These are phyloP conservation scores for Euzophera pinguis DNA, from an alignment of 2,888 invertebrate species.

Conservation along the genomic window DNA sequence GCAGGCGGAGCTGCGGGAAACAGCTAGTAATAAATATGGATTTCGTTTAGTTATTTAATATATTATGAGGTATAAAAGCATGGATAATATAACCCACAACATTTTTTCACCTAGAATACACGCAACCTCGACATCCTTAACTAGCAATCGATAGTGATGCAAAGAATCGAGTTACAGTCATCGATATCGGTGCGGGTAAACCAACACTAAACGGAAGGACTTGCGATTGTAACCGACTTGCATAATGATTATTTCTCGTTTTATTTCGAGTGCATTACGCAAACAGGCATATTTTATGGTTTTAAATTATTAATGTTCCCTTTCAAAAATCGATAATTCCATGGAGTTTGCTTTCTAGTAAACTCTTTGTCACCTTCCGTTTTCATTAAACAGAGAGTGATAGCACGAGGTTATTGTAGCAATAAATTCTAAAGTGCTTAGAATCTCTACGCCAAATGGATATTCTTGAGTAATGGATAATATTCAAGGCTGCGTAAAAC, in stretches of 20 bases:
- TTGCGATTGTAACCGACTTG: conserved; percentile 14
- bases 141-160: conserved; percentile 48
- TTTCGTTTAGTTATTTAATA: not conserved
- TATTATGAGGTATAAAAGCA: not conserved
- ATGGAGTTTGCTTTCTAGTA: too few relatives aligned
- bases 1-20: too few relatives aligned
- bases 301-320: not conserved
- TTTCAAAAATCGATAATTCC: not conserved
- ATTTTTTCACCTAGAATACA: conserved; percentile 15
- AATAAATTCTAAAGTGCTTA: too few relatives aligned
- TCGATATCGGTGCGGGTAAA: conserved; percentile 56
- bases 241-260: not conserved
- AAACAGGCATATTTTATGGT: not conserved
- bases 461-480: too few relatives aligned
- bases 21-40: too few relatives aligned
- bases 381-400: too few relatives aligned
- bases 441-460: too few relatives aligned
- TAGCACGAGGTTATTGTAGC: too few relatives aligned
- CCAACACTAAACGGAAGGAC: conserved; percentile 63
- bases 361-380: too few relatives aligned
- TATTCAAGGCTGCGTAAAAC: not conserved
- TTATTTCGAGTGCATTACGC: not conserved
- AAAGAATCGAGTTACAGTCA: conserved; percentile 50
- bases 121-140: conserved; percentile 36
- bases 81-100: conserved; percentile 1